Conservation (phyloP, 2,113 vertebrate species). For the Percina caprodes region DNA sequence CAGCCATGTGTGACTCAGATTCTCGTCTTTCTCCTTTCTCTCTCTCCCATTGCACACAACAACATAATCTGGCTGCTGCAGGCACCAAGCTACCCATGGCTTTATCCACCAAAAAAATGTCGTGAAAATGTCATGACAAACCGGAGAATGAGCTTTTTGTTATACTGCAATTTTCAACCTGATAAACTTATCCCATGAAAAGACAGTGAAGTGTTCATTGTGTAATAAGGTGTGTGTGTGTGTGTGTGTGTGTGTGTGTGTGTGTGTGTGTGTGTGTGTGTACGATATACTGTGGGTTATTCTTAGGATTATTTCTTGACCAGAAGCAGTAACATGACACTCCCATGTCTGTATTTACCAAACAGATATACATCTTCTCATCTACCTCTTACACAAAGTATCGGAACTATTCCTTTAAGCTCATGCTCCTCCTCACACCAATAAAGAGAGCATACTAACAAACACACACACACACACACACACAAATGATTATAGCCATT, state of each 20-base stretch:
- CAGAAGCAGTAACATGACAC: neutral
- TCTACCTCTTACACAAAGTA: neutral
- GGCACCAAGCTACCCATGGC: neutral
- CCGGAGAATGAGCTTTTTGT: neutral
- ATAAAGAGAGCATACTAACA: neutral
- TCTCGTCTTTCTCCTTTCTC: constrained; percentile 10
- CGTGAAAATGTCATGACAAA: constrained; percentile 10
- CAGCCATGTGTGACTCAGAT: constrained; percentile 46
- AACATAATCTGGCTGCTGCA: constrained; percentile 43
- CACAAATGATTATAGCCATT: constrained; percentile 13
- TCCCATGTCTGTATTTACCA: neutral
- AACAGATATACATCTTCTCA: neutral
- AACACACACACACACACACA: neutral
- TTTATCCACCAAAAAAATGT: constrained; percentile 9
- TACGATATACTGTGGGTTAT: too few relatives aligned
- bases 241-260: constrained; percentile 26
- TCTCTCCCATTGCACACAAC: constrained; percentile 3
- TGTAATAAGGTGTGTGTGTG: constrained; percentile 10
- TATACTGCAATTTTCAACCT: constrained; percentile 5
- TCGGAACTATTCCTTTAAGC: neutral
- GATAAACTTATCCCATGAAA: neutral
- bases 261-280: neutral
- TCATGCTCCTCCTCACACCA: neutral
- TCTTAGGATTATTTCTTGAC: neutral
- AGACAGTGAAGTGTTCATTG: neutral